Conservation (phyloP, 2,797 vertebrate species). For the Lepus oiostolus region DNA sequence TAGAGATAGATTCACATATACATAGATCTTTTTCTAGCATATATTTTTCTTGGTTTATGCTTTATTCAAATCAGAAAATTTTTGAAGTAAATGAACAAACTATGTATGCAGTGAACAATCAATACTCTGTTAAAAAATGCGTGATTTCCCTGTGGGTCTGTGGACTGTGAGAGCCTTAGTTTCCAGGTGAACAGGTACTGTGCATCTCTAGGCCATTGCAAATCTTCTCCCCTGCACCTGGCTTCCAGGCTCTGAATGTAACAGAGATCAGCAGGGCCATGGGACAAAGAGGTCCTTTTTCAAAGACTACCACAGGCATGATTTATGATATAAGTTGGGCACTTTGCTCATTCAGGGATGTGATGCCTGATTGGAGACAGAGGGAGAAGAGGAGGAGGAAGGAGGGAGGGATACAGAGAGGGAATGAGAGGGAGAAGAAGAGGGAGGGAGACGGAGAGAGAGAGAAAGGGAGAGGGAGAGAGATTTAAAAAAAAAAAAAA, state of each 20-base stretch:
- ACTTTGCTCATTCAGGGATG: not conserved
- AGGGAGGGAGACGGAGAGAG: too few relatives aligned
- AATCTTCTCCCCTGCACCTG: not conserved
- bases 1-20: not conserved
- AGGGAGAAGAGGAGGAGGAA: too few relatives aligned
- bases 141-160: not conserved
- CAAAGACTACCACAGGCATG: rapidly evolving
- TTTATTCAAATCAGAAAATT: not conserved
- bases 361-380: not conserved
- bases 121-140: not conserved
- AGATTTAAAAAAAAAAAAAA: too few relatives aligned
- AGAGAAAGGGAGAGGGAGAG: too few relatives aligned
- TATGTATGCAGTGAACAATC: not conserved
- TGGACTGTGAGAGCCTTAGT: not conserved
- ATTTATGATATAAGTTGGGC: rapidly evolving
- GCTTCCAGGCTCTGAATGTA: not conserved
- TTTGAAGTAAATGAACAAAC: conserved; percentile 12
- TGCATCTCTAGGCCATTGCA: not conserved
- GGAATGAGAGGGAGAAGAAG: too few relatives aligned
- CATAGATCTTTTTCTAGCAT: not conserved
- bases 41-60: not conserved
- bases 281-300: not conserved
- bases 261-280: not conserved
- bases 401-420: too few relatives aligned
- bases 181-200: rapidly evolving